A percentile compares a stretch with the other conserved stretches of the same genome.
Evolutionary conservation across 1,140 invertebrate species (phyloP).

Genomic region (Drosophila triauraria): DNA sequence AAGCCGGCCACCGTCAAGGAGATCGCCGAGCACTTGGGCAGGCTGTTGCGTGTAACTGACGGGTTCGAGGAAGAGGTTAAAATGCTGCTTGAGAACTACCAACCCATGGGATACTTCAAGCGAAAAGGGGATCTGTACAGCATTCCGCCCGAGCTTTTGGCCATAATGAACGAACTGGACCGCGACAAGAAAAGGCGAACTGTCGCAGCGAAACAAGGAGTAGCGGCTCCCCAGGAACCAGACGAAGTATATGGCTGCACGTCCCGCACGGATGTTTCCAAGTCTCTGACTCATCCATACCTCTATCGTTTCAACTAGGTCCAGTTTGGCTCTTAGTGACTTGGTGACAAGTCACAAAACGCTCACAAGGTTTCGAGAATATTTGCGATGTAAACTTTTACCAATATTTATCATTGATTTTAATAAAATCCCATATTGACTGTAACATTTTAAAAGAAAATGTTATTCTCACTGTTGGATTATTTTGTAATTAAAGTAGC

Average conservation of each 20-base stretch:
- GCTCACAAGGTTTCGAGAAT: neutral
- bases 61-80: neutral
- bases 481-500: too few species aligned
- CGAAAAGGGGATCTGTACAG: constrained; percentile 6
- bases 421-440: neutral
- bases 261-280: neutral
- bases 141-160: constrained; percentile 1
- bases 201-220: too few species aligned
- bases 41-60: neutral
- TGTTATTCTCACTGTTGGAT: too few species aligned
- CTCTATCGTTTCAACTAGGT: neutral
- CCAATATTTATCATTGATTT: constrained; percentile 6
- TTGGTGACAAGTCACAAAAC: too few species aligned
- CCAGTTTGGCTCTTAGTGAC: neutral
- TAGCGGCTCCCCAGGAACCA: neutral
- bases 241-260: neutral
- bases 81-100: constrained; percentile 1
- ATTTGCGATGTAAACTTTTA: neutral
- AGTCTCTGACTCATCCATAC: constrained; percentile 6
- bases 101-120: constrained; percentile 3
- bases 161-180: constrained; percentile 7
- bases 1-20: constrained; percentile 1
- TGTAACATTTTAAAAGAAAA: neutral
- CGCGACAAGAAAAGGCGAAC: neutral
- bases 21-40: neutral